Percentiles rank a stretch among this genome's conserved stretches.
Conservation (phyloP, 2,888 invertebrate species). For the Disparrhopalites patrizii region DNA sequence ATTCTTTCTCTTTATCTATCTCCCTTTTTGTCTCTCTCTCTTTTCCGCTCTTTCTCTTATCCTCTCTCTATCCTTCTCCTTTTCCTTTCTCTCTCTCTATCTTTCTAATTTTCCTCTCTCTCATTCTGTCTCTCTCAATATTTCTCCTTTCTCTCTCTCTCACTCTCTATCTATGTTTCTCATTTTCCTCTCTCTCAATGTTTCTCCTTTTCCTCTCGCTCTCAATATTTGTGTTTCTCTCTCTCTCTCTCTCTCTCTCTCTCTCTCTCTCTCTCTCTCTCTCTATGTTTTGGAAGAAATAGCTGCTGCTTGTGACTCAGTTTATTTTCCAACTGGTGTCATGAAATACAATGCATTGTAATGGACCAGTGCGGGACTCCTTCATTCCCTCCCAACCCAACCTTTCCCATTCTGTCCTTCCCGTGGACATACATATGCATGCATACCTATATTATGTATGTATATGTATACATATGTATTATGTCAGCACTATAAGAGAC, state of each 20-base stretch:
- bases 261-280: background rate
- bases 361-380: background rate
- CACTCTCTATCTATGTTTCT: too few relatives aligned
- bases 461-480: too few relatives aligned
- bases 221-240: background rate
- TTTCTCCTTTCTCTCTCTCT: too few relatives aligned
- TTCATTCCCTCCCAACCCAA: background rate
- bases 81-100: too few relatives aligned
- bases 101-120: too few relatives aligned
- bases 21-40: too few relatives aligned
- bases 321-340: slow-evolving; percentile 24
- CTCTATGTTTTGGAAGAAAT: too few relatives aligned
- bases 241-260: background rate
- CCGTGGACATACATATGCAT: background rate
- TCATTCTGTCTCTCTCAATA: too few relatives aligned
- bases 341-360: slow-evolving; percentile 23
- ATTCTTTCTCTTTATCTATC: too few relatives aligned
- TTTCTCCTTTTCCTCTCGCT: background rate
- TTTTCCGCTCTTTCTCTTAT: too few relatives aligned
- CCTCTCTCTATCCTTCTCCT: too few relatives aligned
- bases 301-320: background rate
- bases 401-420: background rate
- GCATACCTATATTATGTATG: background rate
- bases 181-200: background rate
- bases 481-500: background rate